These are phyloP conservation scores for Acrocephalus kingi DNA, from an alignment of 2,113 vertebrate species.

Conservation along the genomic window DNA sequence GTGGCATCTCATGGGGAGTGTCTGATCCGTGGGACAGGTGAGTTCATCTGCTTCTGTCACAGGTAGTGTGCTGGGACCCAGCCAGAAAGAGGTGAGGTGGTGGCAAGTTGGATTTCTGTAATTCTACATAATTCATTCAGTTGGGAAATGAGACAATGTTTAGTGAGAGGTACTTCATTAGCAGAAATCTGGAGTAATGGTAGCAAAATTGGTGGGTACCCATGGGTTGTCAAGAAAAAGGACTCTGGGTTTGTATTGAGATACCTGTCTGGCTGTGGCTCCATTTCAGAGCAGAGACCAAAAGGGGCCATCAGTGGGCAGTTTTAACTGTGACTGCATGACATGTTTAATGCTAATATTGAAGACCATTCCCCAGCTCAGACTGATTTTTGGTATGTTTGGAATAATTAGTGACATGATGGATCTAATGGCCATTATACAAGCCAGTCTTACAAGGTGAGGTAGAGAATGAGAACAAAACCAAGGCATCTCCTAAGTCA, in stretches of 20 bases:
- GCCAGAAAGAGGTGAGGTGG: neutral
- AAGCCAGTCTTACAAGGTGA: neutral
- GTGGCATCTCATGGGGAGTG: neutral
- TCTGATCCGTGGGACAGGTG: fast-evolving
- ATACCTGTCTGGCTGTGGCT: neutral
- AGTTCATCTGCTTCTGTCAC: neutral
- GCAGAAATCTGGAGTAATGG: neutral
- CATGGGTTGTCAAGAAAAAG: neutral
- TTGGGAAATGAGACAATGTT: neutral
- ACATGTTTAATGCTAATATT: neutral
- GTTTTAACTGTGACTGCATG: neutral
- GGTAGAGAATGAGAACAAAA: neutral
- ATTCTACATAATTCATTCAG: neutral
- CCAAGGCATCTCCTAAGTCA: neutral
- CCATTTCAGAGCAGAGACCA: neutral
- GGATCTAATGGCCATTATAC: neutral
- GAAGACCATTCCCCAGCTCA: neutral
- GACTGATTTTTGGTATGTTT: neutral
- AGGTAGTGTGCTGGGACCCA: neutral
- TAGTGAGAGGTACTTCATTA: neutral
- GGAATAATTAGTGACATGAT: neutral
- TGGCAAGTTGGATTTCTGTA: neutral
- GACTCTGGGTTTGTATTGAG: neutral
- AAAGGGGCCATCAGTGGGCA: neutral
- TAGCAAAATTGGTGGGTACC: neutral